phyloP scores from a whole-genome alignment of 2,888 invertebrate genomes.

The Dinocampus coccinellae region DNA sequence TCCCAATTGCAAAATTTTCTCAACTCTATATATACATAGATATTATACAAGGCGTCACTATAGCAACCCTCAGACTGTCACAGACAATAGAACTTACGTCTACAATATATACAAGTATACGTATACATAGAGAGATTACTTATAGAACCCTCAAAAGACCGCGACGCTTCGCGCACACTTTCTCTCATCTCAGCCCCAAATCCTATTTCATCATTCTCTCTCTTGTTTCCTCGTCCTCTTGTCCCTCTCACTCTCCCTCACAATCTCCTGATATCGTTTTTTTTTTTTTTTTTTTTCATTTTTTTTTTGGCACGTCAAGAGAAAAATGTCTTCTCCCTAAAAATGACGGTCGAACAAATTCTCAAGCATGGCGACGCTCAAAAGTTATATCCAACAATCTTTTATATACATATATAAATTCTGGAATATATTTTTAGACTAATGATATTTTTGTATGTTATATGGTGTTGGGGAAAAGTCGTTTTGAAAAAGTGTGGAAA shows the following conservation, averaged over 20 bases:
- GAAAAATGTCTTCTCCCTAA: background rate
- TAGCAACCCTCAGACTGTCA: slow-evolving; percentile 60
- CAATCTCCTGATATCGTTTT: slow-evolving; percentile 20
- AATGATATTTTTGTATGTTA: background rate
- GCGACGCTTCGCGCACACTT: slow-evolving; percentile 8
- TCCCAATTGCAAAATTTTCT: slow-evolving; percentile 45
- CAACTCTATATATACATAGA: slow-evolving; percentile 27
- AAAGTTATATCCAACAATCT: background rate
- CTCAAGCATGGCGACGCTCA: slow-evolving; percentile 4
- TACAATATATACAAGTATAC: slow-evolving; percentile 12
- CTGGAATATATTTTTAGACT: background rate
- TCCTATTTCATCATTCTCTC: background rate
- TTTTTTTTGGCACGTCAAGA: background rate
- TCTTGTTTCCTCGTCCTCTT: background rate
- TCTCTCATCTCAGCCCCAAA: background rate
- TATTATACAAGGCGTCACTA: slow-evolving; percentile 60
- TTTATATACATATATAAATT: background rate
- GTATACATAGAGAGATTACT: slow-evolving; percentile 25
- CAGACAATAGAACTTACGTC: slow-evolving; percentile 55
- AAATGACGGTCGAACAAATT: background rate
- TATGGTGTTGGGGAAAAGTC: background rate
- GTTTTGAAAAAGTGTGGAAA: slow-evolving; percentile 3
- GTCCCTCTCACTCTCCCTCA: background rate
- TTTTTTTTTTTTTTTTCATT: too few relatives aligned
- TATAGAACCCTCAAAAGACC: slow-evolving; percentile 26